phyloP scores from a whole-genome alignment of 2,113 vertebrate species.

The Athene noctua region DNA sequence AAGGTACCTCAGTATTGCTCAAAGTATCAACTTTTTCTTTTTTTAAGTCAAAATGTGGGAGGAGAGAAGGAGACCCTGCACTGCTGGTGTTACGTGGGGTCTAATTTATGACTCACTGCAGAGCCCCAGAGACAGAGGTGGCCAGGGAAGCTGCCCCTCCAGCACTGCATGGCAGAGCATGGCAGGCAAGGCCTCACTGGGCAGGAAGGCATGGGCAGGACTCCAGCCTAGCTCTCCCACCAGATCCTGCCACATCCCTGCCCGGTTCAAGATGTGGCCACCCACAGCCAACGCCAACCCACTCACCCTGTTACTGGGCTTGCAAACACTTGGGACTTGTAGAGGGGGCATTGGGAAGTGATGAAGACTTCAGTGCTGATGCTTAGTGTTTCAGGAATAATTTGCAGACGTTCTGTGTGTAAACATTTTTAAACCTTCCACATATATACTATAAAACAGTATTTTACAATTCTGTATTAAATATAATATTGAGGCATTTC shows the following conservation, averaged over 20 bases:
- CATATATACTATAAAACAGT: not conserved
- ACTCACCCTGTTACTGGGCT: not conserved
- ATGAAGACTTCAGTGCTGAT: not conserved
- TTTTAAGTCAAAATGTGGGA: not conserved
- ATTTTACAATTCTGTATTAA: not conserved
- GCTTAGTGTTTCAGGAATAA: not conserved
- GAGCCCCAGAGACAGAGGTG: not conserved
- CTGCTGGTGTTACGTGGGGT: fast-evolving
- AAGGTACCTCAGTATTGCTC: fast-evolving
- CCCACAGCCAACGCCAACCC: fast-evolving
- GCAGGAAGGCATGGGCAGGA: not conserved
- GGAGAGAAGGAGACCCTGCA: not conserved
- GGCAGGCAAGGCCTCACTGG: not conserved
- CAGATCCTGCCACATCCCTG: not conserved
- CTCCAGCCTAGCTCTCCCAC: not conserved
- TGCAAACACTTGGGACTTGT: not conserved
- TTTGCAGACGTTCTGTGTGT: not conserved
- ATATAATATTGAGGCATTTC: not conserved
- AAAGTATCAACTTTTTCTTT: not conserved
- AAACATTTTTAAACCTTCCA: not conserved
- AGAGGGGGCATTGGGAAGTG: not conserved
- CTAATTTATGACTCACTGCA: not conserved
- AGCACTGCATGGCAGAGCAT: fast-evolving
- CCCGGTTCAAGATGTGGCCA: fast-evolving
- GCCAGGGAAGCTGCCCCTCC: not conserved